Percentiles rank a stretch among this genome's conserved stretches.
Conservation (phyloP, 1,140 invertebrate species). For the Coenobita brevimanus region DNA sequence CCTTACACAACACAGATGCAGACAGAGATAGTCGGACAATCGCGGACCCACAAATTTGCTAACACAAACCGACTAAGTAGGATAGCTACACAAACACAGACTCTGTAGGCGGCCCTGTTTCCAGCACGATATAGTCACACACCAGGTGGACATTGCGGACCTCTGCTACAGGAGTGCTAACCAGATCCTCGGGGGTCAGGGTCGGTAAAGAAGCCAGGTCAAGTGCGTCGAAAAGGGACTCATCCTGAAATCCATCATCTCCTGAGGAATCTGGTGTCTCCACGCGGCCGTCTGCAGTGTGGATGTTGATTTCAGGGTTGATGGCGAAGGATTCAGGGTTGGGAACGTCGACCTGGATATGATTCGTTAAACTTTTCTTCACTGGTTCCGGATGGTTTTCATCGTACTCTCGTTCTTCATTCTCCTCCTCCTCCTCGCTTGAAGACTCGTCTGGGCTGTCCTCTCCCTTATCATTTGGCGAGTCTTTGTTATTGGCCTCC, state of each 20-base stretch:
- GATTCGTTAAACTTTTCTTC: not conserved
- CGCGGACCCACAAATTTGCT: too few species aligned
- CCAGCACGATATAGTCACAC: slow-evolving; percentile 47
- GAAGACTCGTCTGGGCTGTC: not conserved
- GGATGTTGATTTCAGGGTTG: slow-evolving; percentile 27
- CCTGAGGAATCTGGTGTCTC: not conserved
- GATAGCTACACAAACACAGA: slow-evolving; percentile 46
- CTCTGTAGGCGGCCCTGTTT: slow-evolving; percentile 39
- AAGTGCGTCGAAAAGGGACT: slow-evolving; percentile 30
- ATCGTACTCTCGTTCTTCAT: not conserved
- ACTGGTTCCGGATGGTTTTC: not conserved
- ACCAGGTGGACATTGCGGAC: slow-evolving; percentile 30
- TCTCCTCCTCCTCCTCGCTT: not conserved
- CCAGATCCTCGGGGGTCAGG: slow-evolving; percentile 37
- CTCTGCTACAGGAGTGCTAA: not conserved
- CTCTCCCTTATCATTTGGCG: not conserved
- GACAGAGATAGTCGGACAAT: too few species aligned
- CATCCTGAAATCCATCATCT: slow-evolving; percentile 46
- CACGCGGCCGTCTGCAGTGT: not conserved
- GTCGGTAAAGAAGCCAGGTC: slow-evolving; percentile 39
- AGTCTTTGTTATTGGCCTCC: not conserved
- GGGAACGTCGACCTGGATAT: not conserved
- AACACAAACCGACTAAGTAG: too few species aligned
- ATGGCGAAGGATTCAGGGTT: slow-evolving; percentile 5
- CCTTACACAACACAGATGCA: too few species aligned